phyloP scores from a whole-genome alignment of 2,113 vertebrate species.

The Zosterops pallidus region DNA sequence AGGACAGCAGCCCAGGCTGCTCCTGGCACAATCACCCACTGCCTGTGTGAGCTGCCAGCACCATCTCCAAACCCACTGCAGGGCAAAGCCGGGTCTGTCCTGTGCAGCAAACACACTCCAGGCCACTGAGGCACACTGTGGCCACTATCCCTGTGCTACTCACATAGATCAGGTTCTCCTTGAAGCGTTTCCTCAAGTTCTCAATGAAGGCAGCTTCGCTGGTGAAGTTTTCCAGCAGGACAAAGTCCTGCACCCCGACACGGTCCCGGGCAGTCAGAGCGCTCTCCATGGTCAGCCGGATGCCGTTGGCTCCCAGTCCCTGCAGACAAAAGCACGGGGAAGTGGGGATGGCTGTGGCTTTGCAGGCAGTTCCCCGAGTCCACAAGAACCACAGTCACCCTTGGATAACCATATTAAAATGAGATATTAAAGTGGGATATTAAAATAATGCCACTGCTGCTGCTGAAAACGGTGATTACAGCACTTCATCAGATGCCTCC shows the following conservation, averaged over 20 bases:
- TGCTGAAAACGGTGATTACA: accelerated
- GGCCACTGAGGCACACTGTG: not conserved
- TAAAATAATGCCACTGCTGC: not conserved
- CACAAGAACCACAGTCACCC: not conserved
- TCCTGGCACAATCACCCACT: not conserved
- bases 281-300: constrained; percentile 93
- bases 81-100: accelerated
- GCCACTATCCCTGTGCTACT: constrained; percentile 31
- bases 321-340: constrained; percentile 42
- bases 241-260: constrained; percentile 97
- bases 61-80: not conserved
- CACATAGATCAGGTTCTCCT: constrained; percentile 97
- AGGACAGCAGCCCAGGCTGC: accelerated
- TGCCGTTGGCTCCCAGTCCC: constrained; percentile 87
- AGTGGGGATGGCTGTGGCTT: not conserved
- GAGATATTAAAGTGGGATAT: not conserved
- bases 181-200: constrained; percentile 94
- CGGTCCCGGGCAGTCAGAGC: constrained; percentile 96
- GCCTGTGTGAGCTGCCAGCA: not conserved
- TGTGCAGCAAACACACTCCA: not conserved
- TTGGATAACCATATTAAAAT: not conserved
- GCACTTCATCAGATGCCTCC: not conserved
- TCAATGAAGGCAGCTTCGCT: constrained; percentile 96
- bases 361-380: not conserved
- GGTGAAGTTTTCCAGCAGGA: constrained; percentile 96